Evolutionary conservation across 2,113 vertebrate genomes (phyloP), one percentile per base, ranked within the genome.

Genomic region (Solea solea): DNA sequence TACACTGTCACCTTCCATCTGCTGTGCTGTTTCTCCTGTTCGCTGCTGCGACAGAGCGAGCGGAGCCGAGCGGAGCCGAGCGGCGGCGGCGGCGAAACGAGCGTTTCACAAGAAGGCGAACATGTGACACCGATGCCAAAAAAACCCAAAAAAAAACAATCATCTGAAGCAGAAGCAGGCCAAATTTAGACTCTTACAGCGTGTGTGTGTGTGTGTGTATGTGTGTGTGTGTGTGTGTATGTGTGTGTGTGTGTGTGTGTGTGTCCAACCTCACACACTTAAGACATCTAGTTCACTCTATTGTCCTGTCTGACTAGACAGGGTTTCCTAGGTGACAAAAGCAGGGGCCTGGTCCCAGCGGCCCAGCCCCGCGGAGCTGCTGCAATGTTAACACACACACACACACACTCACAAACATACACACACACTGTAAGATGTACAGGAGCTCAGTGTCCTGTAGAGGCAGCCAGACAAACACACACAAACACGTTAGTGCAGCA

Each of bases 381-480:
- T 55, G 64, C n/a, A 50, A 79, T 8, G 45, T 60, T 59, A 65
- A 81, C 69, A 84, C 80, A 65, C 65, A 77, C 72, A 72, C 44
- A 57, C 44, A 64, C 79, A 10, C 42, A 49, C 46, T 2, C 12
- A 49, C 46, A 50, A 14, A 50, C 48, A n/a, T 3, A 50, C 14
- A 50, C n/a, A 70, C 69, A 79, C 54, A 61, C 67, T 69, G 72
- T 83, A 84, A 75, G 81, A 82, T 74, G 60, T 50, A 54, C 56
- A 72, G 67, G 52, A 61, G 78, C 64, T 57, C 67, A 40, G 90
- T 88, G 90, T 94, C 94, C 94, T 93, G 93, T 79, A 86, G 94
- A 93, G 91, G 94, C 91, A 94, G 95, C 92, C 95, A 95, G 94
- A 95, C 70, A 88, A 92, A 90, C 93, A 93, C 60, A 54, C 73